Percentiles rank a stretch among this genome's conserved stretches.
phyloP scores from a whole-genome alignment of 2,888 invertebrate species.

The Tetranychus truncatus region DNA sequence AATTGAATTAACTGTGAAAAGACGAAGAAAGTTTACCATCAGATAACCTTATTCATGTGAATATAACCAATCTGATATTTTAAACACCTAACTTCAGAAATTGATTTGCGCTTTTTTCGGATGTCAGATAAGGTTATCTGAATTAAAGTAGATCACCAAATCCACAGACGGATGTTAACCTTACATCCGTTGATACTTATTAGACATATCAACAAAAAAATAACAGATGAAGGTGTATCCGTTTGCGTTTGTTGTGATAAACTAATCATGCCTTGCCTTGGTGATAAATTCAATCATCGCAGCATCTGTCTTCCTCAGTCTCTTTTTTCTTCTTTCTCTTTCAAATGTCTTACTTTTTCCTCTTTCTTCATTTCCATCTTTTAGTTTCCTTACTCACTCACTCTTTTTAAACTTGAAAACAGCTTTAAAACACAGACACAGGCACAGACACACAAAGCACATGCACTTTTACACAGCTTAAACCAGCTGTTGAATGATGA shows the following conservation, averaged over 20 bases:
- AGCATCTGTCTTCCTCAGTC: neutral
- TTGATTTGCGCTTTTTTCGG: too few species aligned
- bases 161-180: too few species aligned
- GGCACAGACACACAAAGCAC: neutral
- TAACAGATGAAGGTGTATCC: neutral
- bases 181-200: too few species aligned
- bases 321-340: slow-evolving; percentile 1
- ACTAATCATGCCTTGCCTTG: too few species aligned
- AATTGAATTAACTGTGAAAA: too few species aligned
- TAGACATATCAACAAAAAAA: neutral
- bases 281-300: neutral
- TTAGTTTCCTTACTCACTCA: neutral
- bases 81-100: too few species aligned
- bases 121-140: too few species aligned
- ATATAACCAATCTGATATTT: too few species aligned
- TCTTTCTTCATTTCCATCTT: neutral
- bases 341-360: neutral
- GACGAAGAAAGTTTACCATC: too few species aligned
- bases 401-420: neutral
- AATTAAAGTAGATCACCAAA: too few species aligned
- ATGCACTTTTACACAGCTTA: neutral
- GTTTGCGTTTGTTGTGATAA: neutral
- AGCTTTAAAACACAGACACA: neutral
- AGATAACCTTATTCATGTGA: too few species aligned
- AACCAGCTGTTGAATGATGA: neutral